A percentile compares a stretch with the other conserved stretches of the same genome.
Evolutionary conservation across 30 jellyfish, hydroid and myxozoan genomes (phyloP).

Genomic region (Phacellophora camtschatica): DNA sequence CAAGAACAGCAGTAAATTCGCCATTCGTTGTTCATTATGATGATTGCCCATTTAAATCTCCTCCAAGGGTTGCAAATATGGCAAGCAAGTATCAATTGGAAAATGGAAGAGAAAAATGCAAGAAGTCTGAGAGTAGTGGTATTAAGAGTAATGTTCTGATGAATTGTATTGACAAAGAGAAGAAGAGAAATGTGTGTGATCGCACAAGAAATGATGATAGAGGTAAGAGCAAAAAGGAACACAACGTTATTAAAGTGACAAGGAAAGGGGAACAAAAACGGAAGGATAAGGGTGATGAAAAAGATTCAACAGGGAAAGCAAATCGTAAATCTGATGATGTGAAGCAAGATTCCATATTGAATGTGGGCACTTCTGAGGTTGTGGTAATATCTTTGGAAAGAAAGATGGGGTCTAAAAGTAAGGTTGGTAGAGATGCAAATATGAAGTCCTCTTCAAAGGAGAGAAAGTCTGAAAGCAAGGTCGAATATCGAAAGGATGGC

Average conservation of each 20-base stretch:
- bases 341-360: no score
- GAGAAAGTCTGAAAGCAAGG: no score
- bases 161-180: background rate
- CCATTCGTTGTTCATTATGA: constrained; percentile 65
- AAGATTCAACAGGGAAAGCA: background rate
- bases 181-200: background rate
- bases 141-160: background rate
- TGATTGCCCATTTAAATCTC: constrained; percentile 26
- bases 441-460: no score
- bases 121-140: background rate
- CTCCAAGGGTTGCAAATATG: no score
- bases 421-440: no score
- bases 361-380: no score
- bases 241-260: background rate
- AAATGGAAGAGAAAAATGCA: background rate
- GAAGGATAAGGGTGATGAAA: background rate
- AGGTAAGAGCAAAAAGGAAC: background rate
- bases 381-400: no score
- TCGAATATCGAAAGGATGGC: no score
- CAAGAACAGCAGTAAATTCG: constrained; percentile 1
- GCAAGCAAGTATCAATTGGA: no score
- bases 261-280: background rate
- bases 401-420: no score
- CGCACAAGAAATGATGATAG: no score
- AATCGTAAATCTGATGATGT: background rate